Evolutionary conservation across 2,888 invertebrate species (phyloP), one percentile per base, ranked within the genome.

Genomic region (Chymomyza amoena): DNA sequence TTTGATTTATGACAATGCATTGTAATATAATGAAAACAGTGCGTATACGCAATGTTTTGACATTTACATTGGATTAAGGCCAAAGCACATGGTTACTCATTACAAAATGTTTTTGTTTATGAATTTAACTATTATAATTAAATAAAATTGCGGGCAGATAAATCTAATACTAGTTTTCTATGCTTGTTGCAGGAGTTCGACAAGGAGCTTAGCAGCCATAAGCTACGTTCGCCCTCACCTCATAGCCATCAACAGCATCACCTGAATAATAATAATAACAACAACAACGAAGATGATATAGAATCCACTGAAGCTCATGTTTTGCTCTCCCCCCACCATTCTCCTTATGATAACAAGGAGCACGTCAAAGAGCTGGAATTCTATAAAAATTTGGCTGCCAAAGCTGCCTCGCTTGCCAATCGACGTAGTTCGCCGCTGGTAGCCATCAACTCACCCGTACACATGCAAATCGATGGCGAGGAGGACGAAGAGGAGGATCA

Each of bases 281-380:
- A 45, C 52, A 68, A 64, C 65, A 52, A 72, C 52, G 87, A 83
- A 16, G 84, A 84, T 59, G 85, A 84, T 16, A 73, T 84, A 75
- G 83, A 85, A 61, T 52, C 76, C 57, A 71, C 75, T 50, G 65
- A 66, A 64, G 68, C 64, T 28, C 70, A 76, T 20, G 64, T 60
- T 32, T 60, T 84, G 62, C 77, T 86, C 16, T 86, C 86, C 20
- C 86, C 86, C 51, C 77, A 28, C 15, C 85, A 81, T 16, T 81
- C 86, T 15, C 75, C 77, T 45, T 83, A 80, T 64, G 90, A 90
- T 50, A 69, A 61, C 64, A 90, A 90, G 77, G 89, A 90, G 64
- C 90, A 90, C 69, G 89, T 90, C 65, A 91, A 91, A 73, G 90
- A 91, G 75, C 68, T 91, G 74, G 91, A 91, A 71, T 91, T 91